Base-by-base conservation (phyloP, 1,140 invertebrate species). In the Bombus vancouverensis region DNA sequence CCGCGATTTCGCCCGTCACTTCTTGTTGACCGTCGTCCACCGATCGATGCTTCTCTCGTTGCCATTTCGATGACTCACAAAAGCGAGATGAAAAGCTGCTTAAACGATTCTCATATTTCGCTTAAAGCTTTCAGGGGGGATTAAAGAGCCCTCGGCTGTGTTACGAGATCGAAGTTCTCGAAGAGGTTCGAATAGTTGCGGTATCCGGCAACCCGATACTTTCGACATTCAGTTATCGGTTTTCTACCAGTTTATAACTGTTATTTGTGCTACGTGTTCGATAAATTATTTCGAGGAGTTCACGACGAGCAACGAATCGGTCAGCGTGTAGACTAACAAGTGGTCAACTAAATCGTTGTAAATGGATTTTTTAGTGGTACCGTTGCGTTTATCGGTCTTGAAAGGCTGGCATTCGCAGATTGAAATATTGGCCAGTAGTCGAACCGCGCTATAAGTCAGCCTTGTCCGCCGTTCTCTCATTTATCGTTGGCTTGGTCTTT, bases 141-240 rank as follows among this genome's bases (percentile, higher is more conserved):
- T 47, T 10, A 22, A 74, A 42, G 72, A 47, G n/a, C 73, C 18
- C 59, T n/a, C 8, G 3, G 10, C 32, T 39, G 9, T 18, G 39
- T 8, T 32, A 25, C 12, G 74, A 18, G 18, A 34, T 34, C 18
- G 8, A 77, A 77, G 34, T 83, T 70, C 65, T 28, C 8, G 28
- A 10, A 68, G 37, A 53, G 74, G 8, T 66, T 13, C 4, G 12
- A 83, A 77, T 57, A 70, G 28, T 70, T 77, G 44, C 10, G 73
- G 72, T 22, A 59, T 76, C 10, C 59, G 59, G 3, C 34, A 15
- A 10, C 12, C 34, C 72, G 62, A 77, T 77, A 77, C 81, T 70
- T 83, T 77, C 59, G 73, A 77, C 76, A 77, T 39, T 70, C 74
- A 65, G 34, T 83, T 83, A 83, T 78, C 65, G 82, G 65, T 57